phyloP scores from a whole-genome alignment of 2,888 invertebrate species.

The Notodonta ziczac region DNA sequence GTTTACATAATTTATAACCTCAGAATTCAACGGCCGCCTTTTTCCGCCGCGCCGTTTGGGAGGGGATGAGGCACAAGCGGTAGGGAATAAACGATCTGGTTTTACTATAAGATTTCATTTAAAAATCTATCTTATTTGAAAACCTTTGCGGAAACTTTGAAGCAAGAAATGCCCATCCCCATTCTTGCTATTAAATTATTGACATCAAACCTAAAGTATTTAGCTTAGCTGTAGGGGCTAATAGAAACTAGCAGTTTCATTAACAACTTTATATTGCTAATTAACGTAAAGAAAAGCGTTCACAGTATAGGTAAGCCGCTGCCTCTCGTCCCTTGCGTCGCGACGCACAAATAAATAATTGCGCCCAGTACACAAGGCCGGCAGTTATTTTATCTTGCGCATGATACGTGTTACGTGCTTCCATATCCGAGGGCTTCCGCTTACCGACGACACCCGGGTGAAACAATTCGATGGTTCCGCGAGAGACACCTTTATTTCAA shows the following conservation, averaged over 20 bases:
- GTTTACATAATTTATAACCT: conserved; percentile 65
- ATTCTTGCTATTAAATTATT: too few species aligned
- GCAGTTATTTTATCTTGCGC: conserved; percentile 47
- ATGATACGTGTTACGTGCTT: conserved; percentile 39
- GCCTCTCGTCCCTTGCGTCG: conserved; percentile 8
- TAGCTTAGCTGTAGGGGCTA: too few species aligned
- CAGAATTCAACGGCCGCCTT: conserved; percentile 60
- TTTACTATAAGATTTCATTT: too few species aligned
- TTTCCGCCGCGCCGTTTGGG: conserved; percentile 44
- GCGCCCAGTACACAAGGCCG: conserved; percentile 36
- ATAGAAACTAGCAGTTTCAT: too few species aligned
- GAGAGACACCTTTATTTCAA: too few species aligned
- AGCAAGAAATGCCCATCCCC: too few species aligned
- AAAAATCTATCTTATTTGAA: too few species aligned
- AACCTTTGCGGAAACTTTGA: too few species aligned
- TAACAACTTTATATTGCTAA: too few species aligned
- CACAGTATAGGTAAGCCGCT: conserved; percentile 12
- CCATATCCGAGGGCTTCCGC: conserved; percentile 22
- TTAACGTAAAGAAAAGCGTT: too few species aligned
- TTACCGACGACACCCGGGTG: background rate
- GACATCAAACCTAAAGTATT: too few species aligned
- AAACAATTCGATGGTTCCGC: background rate
- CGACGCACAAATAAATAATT: conserved; percentile 47
- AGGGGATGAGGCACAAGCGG: conserved; percentile 18
- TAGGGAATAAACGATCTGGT: background rate